phyloP scores from a whole-genome alignment of 2,113 vertebrate species.

The Pagrus major region DNA sequence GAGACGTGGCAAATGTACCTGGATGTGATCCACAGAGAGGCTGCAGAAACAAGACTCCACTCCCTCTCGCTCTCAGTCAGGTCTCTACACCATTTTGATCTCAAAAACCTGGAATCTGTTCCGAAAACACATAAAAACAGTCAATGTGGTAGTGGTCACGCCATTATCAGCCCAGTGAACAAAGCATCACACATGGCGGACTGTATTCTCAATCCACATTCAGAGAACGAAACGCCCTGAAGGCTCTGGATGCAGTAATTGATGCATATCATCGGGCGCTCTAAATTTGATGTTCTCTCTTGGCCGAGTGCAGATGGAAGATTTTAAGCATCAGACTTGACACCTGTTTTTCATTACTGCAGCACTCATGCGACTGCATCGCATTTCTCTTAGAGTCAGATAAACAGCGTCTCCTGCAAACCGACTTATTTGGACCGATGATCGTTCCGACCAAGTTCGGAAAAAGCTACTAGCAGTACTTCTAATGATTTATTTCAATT shows the following conservation, averaged over 20 bases:
- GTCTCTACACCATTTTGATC: constrained; percentile 22
- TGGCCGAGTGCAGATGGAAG: constrained; percentile 43
- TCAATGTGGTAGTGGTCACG: neutral
- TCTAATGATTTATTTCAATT: neutral
- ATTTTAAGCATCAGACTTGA: constrained; percentile 55
- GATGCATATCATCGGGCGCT: constrained; percentile 55
- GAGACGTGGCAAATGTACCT: constrained; percentile 64
- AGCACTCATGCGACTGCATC: constrained; percentile 7
- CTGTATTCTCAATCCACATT: constrained; percentile 59
- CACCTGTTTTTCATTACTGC: constrained; percentile 66
- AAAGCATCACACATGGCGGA: constrained; percentile 23
- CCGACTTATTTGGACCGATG: constrained; percentile 2
- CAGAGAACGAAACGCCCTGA: constrained; percentile 51
- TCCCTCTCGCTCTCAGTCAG: neutral
- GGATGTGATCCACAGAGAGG: constrained; percentile 56
- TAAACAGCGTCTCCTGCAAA: neutral
- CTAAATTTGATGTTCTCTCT: constrained; percentile 59
- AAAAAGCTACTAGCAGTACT: neutral
- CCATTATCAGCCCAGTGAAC: constrained; percentile 20
- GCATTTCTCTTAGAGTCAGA: constrained; percentile 20
- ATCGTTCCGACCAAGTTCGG: constrained; percentile 3
- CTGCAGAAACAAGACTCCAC: constrained; percentile 27
- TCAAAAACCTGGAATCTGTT: neutral
- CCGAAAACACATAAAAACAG: neutral
- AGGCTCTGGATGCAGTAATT: constrained; percentile 62